Conservation (phyloP, 2,888 invertebrate genomes). For the Macropis europaea region DNA sequence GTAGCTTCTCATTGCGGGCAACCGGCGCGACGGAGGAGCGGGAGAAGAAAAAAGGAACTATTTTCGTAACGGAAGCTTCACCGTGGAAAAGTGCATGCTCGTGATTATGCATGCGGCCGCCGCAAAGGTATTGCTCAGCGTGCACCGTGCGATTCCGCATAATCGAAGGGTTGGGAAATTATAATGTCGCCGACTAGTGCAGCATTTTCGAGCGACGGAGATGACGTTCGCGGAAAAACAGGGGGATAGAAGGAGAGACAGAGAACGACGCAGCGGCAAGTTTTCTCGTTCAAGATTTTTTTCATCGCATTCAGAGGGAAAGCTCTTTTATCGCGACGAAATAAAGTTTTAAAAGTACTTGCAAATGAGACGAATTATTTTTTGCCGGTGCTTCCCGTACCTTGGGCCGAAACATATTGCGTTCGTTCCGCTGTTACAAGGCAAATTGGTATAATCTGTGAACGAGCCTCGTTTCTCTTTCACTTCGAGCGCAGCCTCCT, state of each 20-base stretch:
- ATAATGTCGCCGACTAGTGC: conserved; percentile 9
- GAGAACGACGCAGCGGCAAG: no score
- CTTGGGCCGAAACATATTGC: background rate
- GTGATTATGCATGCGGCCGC: conserved; percentile 40
- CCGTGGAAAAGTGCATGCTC: conserved; percentile 19
- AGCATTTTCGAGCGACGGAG: conserved; percentile 1
- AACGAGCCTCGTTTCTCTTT: background rate
- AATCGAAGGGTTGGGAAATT: conserved; percentile 52
- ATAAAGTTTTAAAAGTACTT: background rate
- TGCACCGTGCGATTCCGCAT: conserved; percentile 29
- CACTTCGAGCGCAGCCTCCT: background rate
- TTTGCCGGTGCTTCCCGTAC: background rate
- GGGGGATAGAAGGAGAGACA: no score
- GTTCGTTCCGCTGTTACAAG: conserved; percentile 7
- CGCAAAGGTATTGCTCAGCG: background rate
- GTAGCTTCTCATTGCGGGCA: no score
- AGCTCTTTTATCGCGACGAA: background rate
- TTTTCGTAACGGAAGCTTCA: background rate
- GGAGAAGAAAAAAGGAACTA: background rate
- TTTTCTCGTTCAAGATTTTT: background rate
- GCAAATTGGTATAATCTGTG: conserved; percentile 16
- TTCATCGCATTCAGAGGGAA: background rate
- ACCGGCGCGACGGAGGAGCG: no score
- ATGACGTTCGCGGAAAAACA: conserved; percentile 1
- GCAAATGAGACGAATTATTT: conserved; percentile 19